Base-by-base conservation (phyloP, 1,140 invertebrate genomes). In the Gonatopus flavifemur region DNA sequence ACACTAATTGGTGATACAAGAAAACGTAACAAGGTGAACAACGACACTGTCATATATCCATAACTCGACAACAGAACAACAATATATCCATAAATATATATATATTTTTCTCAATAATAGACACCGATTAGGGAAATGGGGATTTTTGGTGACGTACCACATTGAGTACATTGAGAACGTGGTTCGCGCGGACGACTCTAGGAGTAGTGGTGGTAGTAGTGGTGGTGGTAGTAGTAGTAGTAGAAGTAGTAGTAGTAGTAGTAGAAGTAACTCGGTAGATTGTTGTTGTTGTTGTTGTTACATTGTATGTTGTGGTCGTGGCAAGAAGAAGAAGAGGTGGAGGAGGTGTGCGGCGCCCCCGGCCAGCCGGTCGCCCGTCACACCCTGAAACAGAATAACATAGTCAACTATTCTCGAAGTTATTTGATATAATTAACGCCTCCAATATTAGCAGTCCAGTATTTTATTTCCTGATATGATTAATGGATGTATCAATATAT, bases 341-440 rank as follows among this genome's bases (percentile, higher is more conserved):
- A 75, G 74, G 74, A 77, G 74, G 74, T 77, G 74, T 77, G 74
- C 72, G 73, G 72, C 73, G 74, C 67, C 73, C 74, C 74, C 74
- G 74, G 74, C 72, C 74, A 77, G 73, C 74, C 72, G 74, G 74
- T 77, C 74, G 74, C 74, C 72, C 67, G 68, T 77, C 74, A 77
- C 74, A 77, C 74, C 73, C 74, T 77, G 74, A 77, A 77, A 76
- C 74, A 77, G 66, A 75, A 76, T 69, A 74, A 72, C 52, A 71
- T 72, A 67, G 71, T 75, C 70, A 75, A 62, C 70, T 62, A 64
- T 62, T 59, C 69, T 67, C 56, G 64, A 57, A 58, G 62, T 67
- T n/a, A n/a, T n/a, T n/a, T n/a, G n/a, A n/a, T 43, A 45, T 49
- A 41, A 37, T 59, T 41, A 12, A 13, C 28, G 19, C 15, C n/a